These are phyloP conservation scores for Melanotaenia pygmaea DNA, from an alignment of 2,797 vertebrate species.

Conservation along the genomic window DNA sequence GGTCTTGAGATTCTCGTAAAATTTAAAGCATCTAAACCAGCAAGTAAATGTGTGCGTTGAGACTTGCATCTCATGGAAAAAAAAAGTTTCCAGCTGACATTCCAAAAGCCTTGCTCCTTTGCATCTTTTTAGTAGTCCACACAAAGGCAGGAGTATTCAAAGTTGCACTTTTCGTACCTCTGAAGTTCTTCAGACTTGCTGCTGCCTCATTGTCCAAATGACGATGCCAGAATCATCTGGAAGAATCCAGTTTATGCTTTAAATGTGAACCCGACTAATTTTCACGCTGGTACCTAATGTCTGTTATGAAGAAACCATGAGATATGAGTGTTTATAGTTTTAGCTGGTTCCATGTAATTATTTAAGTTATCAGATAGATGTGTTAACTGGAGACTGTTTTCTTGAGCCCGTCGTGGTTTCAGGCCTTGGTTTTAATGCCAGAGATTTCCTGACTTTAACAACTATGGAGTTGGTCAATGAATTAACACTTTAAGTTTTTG, in stretches of 20 bases:
- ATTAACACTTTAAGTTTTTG: too few species aligned
- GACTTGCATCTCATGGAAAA: not conserved
- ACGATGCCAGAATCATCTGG: not conserved
- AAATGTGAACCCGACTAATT: not conserved
- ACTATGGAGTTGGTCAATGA: too few species aligned
- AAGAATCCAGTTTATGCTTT: not conserved
- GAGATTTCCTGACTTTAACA: too few species aligned
- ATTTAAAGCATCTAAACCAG: not conserved
- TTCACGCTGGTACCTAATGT: conserved; percentile 21
- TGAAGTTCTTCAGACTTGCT: not conserved
- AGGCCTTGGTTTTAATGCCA: too few species aligned
- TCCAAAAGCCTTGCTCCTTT: conserved; percentile 30
- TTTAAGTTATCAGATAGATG: conserved; percentile 12
- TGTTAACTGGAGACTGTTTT: too few species aligned
- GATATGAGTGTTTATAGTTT: not conserved
- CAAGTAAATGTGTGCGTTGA: not conserved
- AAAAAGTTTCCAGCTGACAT: conserved; percentile 36
- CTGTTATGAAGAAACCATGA: conserved; percentile 25
- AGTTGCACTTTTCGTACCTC: conserved; percentile 25
- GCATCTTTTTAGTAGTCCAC: not conserved
- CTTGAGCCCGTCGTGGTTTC: too few species aligned
- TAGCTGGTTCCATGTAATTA: conserved; percentile 14
- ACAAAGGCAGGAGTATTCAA: not conserved
- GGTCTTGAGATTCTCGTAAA: not conserved
- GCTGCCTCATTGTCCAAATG: conserved; percentile 14